phyloP scores from a whole-genome alignment of 2,888 invertebrate genomes.

The Xestobium rufovillosum region DNA sequence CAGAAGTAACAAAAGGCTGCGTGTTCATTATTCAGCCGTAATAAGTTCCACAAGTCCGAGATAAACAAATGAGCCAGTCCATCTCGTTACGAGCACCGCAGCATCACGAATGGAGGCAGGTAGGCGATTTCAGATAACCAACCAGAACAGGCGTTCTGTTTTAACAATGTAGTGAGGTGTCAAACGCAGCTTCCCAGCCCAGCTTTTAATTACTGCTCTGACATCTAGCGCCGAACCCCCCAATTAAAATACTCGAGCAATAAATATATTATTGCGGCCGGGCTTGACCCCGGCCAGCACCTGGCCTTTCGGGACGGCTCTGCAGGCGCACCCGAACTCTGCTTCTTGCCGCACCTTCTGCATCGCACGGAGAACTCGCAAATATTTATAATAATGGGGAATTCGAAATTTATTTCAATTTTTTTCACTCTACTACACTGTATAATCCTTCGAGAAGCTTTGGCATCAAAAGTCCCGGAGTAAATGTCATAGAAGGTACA shows the following conservation, averaged over 20 bases:
- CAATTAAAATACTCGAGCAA: conserved; percentile 42
- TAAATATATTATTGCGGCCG: conserved; percentile 37
- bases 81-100: conserved; percentile 37
- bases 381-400: too few relatives aligned
- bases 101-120: conserved; percentile 38
- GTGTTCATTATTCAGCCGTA: conserved; percentile 40
- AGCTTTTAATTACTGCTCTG: conserved; percentile 43
- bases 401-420: too few relatives aligned
- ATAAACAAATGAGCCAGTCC: conserved; percentile 42
- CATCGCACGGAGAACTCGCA: too few relatives aligned
- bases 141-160: conserved; percentile 32
- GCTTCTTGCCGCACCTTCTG: too few relatives aligned
- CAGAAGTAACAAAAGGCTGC: conserved; percentile 29
- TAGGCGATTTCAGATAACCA: conserved; percentile 34
- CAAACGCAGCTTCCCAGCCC: conserved; percentile 41
- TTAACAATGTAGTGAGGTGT: conserved; percentile 45
- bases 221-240: conserved; percentile 42
- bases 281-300: conserved; percentile 25
- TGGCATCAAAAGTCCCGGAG: too few relatives aligned
- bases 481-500: too few relatives aligned
- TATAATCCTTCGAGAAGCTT: too few relatives aligned
- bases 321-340: too few relatives aligned
- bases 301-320: too few relatives aligned
- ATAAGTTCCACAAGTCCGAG: conserved; percentile 38
- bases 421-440: too few relatives aligned